phyloP scores from a whole-genome alignment of 2,797 vertebrate genomes.

The Myripristis murdjan region DNA sequence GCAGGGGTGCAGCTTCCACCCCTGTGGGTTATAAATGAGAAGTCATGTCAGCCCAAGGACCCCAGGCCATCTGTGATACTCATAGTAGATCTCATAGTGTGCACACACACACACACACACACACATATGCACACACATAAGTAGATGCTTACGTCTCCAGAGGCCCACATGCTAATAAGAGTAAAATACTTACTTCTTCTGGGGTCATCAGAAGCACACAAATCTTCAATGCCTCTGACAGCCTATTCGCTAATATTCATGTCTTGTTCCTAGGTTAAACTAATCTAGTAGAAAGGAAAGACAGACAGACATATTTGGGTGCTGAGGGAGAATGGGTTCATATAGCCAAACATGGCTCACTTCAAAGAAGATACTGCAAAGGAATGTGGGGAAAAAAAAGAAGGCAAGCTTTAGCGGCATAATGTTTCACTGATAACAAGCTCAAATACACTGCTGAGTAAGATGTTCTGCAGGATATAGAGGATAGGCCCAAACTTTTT shows the following conservation, averaged over 20 bases:
- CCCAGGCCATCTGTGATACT: conserved; percentile 82
- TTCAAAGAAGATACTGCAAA: conserved; percentile 47
- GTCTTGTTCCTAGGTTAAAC: neutral
- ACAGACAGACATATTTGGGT: neutral
- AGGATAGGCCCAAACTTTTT: conserved; percentile 82
- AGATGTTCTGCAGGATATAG: conserved; percentile 78
- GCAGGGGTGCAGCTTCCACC: conserved; percentile 59
- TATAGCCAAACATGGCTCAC: conserved; percentile 15
- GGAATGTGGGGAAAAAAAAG: conserved; percentile 60
- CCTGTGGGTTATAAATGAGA: conserved; percentile 82
- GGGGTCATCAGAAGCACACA: neutral
- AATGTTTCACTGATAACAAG: conserved; percentile 76
- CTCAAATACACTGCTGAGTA: conserved; percentile 84
- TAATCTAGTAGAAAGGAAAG: neutral
- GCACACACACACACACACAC: conserved; percentile 13
- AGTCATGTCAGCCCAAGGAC: conserved; percentile 70
- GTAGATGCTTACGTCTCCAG: conserved; percentile 27
- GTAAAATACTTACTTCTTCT: conserved; percentile 12
- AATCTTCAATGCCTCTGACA: neutral
- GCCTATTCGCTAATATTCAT: neutral
- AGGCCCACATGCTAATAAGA: conserved; percentile 10
- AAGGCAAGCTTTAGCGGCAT: conserved; percentile 60
- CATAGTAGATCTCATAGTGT: conserved; percentile 59
- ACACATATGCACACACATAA: conserved; percentile 24
- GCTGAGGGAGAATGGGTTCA: conserved; percentile 4